phyloP scores from a whole-genome alignment of 2,113 vertebrate genomes.

The Prionailurus bengalensis region DNA sequence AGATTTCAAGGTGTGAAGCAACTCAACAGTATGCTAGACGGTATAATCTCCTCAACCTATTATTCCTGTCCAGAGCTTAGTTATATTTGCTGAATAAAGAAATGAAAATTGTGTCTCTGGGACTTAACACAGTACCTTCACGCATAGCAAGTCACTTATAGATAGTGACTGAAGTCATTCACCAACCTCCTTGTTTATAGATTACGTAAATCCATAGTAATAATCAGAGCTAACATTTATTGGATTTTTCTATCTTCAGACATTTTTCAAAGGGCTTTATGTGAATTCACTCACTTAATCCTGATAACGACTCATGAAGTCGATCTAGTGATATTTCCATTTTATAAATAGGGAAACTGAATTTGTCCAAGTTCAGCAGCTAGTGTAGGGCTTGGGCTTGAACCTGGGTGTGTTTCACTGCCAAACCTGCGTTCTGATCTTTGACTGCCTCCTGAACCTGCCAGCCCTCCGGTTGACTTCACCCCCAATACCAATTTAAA shows the following conservation, averaged over 20 bases:
- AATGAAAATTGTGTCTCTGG: not conserved
- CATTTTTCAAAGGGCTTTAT: slow-evolving; percentile 2
- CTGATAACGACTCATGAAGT: not conserved
- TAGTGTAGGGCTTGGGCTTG: not conserved
- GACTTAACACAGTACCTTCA: not conserved
- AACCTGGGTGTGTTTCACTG: not conserved
- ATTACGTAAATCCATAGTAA: slow-evolving; percentile 35
- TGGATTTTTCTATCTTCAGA: slow-evolving; percentile 46
- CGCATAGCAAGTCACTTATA: not conserved
- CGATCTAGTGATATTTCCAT: not conserved
- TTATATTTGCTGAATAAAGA: slow-evolving; percentile 47
- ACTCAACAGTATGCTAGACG: not conserved
- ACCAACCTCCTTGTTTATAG: not conserved
- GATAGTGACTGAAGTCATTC: slow-evolving; percentile 28
- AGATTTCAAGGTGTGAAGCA: slow-evolving; percentile 9
- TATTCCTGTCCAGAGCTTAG: not conserved
- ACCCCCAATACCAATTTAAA: not conserved
- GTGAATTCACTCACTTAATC: slow-evolving; percentile 3
- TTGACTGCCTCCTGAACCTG: not conserved
- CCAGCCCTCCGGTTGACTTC: not conserved
- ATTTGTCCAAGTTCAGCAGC: not conserved
- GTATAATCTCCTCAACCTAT: not conserved
- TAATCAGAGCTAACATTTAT: not conserved
- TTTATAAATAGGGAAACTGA: not conserved
- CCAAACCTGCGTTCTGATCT: not conserved